Conservation (phyloP, 2,888 invertebrate species). For the Holacanthella duospinosa region DNA sequence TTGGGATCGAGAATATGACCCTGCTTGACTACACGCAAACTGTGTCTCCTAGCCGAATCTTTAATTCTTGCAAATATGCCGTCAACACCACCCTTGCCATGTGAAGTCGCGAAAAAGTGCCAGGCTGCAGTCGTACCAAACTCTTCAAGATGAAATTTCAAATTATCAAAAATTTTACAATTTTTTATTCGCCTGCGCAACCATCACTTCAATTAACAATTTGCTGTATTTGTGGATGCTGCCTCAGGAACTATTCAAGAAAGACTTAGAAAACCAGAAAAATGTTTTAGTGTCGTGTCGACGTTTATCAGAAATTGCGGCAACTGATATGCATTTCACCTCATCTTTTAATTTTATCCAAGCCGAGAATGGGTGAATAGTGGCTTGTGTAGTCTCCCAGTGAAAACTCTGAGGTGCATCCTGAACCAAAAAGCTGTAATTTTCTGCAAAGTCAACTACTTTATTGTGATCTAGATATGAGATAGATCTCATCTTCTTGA, state of each 20-base stretch:
- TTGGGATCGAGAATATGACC: not conserved
- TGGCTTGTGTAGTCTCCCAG: no score
- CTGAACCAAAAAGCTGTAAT: conserved; percentile 28
- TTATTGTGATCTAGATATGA: not conserved
- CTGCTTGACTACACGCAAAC: not conserved
- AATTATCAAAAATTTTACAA: conserved; percentile 2
- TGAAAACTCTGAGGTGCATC: no score
- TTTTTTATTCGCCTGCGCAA: conserved; percentile 14
- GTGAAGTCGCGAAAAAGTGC: conserved; percentile 11
- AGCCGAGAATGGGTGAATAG: no score
- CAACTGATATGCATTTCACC: not conserved
- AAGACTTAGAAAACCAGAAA: conserved; percentile 17
- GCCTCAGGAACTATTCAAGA: conserved; percentile 9
- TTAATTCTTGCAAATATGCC: not conserved
- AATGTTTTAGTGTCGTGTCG: conserved; percentile 24
- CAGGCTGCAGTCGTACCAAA: conserved; percentile 2
- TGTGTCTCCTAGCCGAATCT: not conserved
- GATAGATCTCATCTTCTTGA: not conserved
- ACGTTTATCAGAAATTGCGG: conserved; percentile 21
- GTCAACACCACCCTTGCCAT: conserved; percentile 4
- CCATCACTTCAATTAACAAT: conserved; percentile 4
- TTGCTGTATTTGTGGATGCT: not conserved
- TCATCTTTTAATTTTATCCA: conserved; percentile 3
- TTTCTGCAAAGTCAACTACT: conserved; percentile 36
- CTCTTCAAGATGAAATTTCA: not conserved